Evolutionary conservation across 2,797 vertebrate species (phyloP), one percentile per base, ranked within the genome.

Genomic region (Cyclopterus lumpus): DNA sequence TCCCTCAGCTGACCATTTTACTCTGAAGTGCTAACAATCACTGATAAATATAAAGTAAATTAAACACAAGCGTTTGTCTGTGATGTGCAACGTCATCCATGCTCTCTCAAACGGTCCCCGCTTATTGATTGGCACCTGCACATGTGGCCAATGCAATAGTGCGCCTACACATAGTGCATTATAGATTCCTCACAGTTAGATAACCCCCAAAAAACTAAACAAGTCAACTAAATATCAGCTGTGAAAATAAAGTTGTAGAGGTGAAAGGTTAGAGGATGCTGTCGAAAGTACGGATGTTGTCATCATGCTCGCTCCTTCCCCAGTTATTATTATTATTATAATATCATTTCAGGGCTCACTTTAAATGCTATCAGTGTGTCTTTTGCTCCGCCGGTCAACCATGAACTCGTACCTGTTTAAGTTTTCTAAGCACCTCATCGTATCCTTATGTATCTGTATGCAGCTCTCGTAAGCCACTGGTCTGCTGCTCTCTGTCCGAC

Each of bases 121-220:
- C n/a, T 46, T 49, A 78, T 80, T 77, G 80, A 91, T 84, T 44
- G 16, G 18, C 36, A 16, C 53, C 28, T 42, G 12, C 49, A 66
- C 64, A 71, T 30, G 36, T 55, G 68, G 49, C 71, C 79, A 65
- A 67, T 84, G 67, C 73, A 81, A 78, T 6, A 72, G 34, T n/a
- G 18, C 3, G 0, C 71, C n/a, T 54, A 34, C 51, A 64, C 71
- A 68, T 15, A 38, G 64, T 26, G 65, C 32, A 24, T 55, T 74
- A 90, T 79, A 4, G 88, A 89, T 84, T 82, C 49, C 57, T 67
- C 7, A 36, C 15, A 4, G 82, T 91, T 92, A 73, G 58, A 40
- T 91, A 88, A 92, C 12, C 4, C 18, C 34, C 34, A 34, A 11
- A 22, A 55, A 34, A 60, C 72, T 49, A 73, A 61, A 15, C 22